Base-by-base conservation (phyloP, 2,113 vertebrate species). In the Tichodroma muraria region DNA sequence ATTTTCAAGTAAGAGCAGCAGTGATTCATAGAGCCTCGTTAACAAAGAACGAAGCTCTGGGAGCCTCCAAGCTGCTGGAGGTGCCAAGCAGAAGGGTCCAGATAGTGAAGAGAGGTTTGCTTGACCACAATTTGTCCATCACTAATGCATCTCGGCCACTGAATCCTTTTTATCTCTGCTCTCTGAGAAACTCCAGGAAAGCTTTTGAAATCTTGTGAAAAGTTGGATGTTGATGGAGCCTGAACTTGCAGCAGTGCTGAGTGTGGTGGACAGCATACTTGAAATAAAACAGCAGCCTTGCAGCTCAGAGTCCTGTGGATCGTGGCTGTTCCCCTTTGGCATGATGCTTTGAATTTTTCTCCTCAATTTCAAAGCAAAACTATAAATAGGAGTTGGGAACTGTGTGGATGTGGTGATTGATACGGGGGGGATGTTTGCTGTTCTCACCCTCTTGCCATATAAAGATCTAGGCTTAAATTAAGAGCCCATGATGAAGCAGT, bases 351-450 rank as follows among this genome's bases (percentile, higher is more conserved):
- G 70, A 50, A 50, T 94, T 89, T 92, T 94, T 89, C 53, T 80
- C 50, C 68, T 65, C 31, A 60, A 82, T 85, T 94, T 88, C 63
- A 38, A 92, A 80, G 63, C n/a, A 66, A 44, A 94, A 31, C 70
- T 89, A 89, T 94, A 94, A 94, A 82, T 87, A 94, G 84, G 59
- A 80, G 27, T 70, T 95, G 70, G 75, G 76, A 93, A 75, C 72
- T 50, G 20, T 49, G 65, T 78, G 76, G 10, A 56, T 83, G 30
- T 93, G 60, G 44, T 94, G 87, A 92, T 80, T 54, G 94, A 92
- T 75, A 30, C 0, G 7, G 30, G 11, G 15, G 13, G 23, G 13
- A 1, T 2, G 73, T 93, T 82, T 85, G 33, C 54, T 85, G 8
- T 93, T 91, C 75, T 96, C 68, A 54, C 71, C 54, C 53, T n/a